These are phyloP conservation scores for Sarcoramphus papa DNA, from an alignment of 2,797 vertebrate genomes.

Conservation along the genomic window DNA sequence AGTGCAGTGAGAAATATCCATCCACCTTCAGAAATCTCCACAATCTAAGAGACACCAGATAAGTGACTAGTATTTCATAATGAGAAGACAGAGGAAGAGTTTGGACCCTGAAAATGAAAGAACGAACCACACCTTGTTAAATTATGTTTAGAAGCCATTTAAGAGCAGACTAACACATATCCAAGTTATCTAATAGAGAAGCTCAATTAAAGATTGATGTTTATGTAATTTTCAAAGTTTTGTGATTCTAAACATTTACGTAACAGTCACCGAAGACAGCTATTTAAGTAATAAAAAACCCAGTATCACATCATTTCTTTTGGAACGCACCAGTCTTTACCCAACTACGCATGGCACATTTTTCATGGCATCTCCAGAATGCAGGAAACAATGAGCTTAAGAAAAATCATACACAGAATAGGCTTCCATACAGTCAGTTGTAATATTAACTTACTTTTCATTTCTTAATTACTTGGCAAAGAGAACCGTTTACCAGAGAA, in stretches of 20 bases:
- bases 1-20: neutral
- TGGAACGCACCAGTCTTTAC: neutral
- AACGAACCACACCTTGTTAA: neutral
- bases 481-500: neutral
- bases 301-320: neutral
- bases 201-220: neutral
- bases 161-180: neutral
- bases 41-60: neutral
- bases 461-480: constrained; percentile 28
- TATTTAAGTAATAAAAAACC: neutral
- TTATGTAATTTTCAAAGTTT: neutral
- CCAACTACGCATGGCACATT: neutral
- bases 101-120: neutral
- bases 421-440: neutral
- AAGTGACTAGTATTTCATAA: neutral
- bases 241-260: neutral
- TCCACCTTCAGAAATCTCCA: neutral
- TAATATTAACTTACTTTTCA: neutral
- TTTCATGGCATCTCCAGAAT: neutral
- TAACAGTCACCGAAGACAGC: neutral
- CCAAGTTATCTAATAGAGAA: neutral
- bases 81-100: neutral
- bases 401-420: neutral
- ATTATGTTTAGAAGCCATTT: neutral
- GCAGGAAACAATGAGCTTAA: neutral